A percentile compares a stretch with the other conserved stretches of the same genome.
phyloP scores from a whole-genome alignment of 1,140 invertebrate species.

The Penaeus vannamei region DNA sequence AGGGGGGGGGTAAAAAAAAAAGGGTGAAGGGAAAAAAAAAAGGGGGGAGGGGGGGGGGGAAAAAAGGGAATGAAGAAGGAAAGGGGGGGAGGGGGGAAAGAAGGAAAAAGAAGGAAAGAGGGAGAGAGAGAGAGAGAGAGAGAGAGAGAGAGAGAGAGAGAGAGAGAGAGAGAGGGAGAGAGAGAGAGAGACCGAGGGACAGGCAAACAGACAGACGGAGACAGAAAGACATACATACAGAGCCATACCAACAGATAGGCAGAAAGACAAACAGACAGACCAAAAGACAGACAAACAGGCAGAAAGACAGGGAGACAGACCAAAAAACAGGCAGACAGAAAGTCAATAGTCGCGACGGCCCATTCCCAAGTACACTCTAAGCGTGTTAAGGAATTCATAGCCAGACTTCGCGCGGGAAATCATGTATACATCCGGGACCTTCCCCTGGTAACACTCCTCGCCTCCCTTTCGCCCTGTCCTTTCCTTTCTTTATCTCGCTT shows the following conservation, averaged over 20 bases:
- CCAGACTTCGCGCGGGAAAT: too few species aligned
- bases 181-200: slow-evolving; percentile 29
- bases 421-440: too few species aligned
- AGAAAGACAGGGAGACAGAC: neutral
- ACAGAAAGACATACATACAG: neutral
- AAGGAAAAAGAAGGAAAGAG: neutral
- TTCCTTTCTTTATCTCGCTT: too few species aligned
- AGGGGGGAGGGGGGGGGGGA: neutral
- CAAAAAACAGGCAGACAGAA: neutral
- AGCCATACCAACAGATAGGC: neutral
- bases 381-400: too few species aligned
- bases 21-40: neutral
- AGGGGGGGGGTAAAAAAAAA: neutral
- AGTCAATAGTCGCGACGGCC: too few species aligned
- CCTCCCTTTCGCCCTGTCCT: too few species aligned
- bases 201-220: slow-evolving; percentile 9
- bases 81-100: neutral
- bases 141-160: slow-evolving; percentile 28
- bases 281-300: neutral
- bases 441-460: too few species aligned
- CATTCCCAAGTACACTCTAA: too few species aligned
- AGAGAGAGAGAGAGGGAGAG: slow-evolving; percentile 31
- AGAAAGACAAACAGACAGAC: neutral
- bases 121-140: too few species aligned
- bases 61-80: slow-evolving; percentile 5